Evolutionary conservation across 2,113 vertebrate genomes (phyloP), one percentile per base, ranked within the genome.

Genomic region (Pelmatolapia mariae): DNA sequence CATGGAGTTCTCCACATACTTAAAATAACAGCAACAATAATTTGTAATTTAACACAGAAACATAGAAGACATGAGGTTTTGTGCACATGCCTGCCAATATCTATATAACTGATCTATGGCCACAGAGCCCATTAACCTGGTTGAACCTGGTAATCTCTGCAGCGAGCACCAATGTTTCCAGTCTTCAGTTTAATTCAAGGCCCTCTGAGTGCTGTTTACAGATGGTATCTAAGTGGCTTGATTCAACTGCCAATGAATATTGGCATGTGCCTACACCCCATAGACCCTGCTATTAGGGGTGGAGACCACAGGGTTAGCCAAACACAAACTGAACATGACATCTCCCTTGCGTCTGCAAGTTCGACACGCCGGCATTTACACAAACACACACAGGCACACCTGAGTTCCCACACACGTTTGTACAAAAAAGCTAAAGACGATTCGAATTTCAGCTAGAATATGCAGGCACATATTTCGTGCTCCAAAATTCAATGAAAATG

Each of bases 301-400:
- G 95, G 95, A 96, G 96, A 96, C 95, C 95, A 95, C 87, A 88
- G 92, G 91, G 94, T 97, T 97, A 97, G 96, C 94, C 95, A 96
- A 96, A 96, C 96, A 94, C 96, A 96, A 97, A 97, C 91, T 95
- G 96, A 95, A 96, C 96, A 96, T 97, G 96, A 95, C 96, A 94
- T 97, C 91, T 96, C 93, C 93, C 92, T 94, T 85, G 92, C 84
- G 88, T 84, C 83, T 83, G 84, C 84, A 47, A 81, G 89, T 87
- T 76, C 5, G 2, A 84, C 80, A 84, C 71, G 73, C 73, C 45
- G 7, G 11, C 45, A 52, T 78, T 52, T 33, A 78, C 16, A 56
- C 80, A 68, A 68, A 50, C 79, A 89, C 12, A 54, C 79, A 88
- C 3, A 68, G 38, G 56, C 78, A 88, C 80, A 87, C 81, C 31